These are phyloP conservation scores for Macquaria ambigua DNA, from an alignment of 2,113 vertebrate species.

Conservation along the genomic window DNA sequence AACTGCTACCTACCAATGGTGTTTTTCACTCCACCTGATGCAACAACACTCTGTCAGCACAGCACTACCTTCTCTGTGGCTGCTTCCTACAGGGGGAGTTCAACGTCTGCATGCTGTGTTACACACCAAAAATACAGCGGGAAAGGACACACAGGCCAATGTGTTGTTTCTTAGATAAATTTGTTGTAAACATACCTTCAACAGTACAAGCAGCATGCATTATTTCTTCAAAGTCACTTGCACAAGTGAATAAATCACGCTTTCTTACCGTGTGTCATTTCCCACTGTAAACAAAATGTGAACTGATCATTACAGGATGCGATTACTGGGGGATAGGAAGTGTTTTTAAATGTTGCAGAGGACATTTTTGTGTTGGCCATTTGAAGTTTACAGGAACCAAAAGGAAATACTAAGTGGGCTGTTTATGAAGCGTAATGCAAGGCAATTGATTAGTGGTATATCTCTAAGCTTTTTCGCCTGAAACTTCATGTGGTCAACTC, in stretches of 20 bases:
- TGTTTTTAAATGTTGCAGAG: conserved; percentile 40
- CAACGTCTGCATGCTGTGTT: conserved; percentile 65
- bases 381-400: conserved; percentile 65
- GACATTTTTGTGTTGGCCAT: conserved; percentile 63
- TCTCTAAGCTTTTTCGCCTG: background rate
- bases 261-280: conserved; percentile 52
- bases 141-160: conserved; percentile 59
- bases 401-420: background rate
- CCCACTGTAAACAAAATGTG: conserved; percentile 61
- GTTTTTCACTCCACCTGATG: conserved; percentile 53
- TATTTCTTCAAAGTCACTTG: conserved; percentile 18
- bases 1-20: conserved; percentile 64
- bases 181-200: background rate
- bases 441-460: background rate
- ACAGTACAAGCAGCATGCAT: background rate
- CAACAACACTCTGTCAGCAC: conserved; percentile 58
- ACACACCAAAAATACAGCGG: conserved; percentile 52
- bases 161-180: background rate
- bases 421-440: background rate
- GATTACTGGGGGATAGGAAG: conserved; percentile 26
- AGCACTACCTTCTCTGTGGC: conserved; percentile 47
- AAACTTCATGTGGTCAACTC: conserved; percentile 69
- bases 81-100: conserved; percentile 43
- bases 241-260: conserved; percentile 1
- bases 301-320: conserved; percentile 38